Evolutionary conservation across 2,797 vertebrate species (phyloP).

Genomic region (Ptychobarbus kaznakovi): DNA sequence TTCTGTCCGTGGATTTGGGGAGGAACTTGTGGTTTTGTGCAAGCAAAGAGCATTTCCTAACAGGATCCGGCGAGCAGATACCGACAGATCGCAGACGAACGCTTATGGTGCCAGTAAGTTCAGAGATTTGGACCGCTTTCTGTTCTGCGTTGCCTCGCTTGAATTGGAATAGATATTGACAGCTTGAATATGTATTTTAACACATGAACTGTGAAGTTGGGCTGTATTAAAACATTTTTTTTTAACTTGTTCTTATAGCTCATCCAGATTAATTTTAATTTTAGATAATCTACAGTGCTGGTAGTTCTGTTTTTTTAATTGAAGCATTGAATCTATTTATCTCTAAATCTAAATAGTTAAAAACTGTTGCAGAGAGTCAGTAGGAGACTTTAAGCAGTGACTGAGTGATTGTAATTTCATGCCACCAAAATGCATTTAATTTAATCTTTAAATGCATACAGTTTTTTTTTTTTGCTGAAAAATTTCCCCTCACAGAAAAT

Average conservation of each 20-base stretch:
- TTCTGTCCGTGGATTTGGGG: slow-evolving; percentile 62
- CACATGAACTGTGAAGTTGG: not conserved
- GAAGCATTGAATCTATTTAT: not conserved
- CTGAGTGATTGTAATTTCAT: slow-evolving; percentile 25
- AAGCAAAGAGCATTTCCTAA: slow-evolving; percentile 64
- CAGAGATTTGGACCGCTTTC: slow-evolving; percentile 67
- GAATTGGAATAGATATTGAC: slow-evolving; percentile 68
- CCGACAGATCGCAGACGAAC: slow-evolving; percentile 61
- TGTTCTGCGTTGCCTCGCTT: slow-evolving; percentile 52
- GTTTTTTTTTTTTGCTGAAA: not conserved
- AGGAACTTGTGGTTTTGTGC: slow-evolving; percentile 63
- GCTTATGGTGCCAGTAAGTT: slow-evolving; percentile 73
- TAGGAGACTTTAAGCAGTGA: not conserved
- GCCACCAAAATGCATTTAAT: not conserved
- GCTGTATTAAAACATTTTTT: not conserved
- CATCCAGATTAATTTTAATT: not conserved
- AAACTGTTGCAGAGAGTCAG: not conserved
- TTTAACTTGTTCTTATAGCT: not conserved
- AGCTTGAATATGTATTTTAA: slow-evolving; percentile 25
- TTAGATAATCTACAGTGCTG: not conserved
- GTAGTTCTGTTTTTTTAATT: not conserved
- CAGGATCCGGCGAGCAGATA: slow-evolving; percentile 65
- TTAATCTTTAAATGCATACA: slow-evolving; percentile 4
- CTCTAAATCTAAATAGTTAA: not conserved
- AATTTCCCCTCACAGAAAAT: not conserved